These are phyloP conservation scores for Galagoides demidoff DNA, from an alignment of 2,797 vertebrate species.

Conservation along the genomic window DNA sequence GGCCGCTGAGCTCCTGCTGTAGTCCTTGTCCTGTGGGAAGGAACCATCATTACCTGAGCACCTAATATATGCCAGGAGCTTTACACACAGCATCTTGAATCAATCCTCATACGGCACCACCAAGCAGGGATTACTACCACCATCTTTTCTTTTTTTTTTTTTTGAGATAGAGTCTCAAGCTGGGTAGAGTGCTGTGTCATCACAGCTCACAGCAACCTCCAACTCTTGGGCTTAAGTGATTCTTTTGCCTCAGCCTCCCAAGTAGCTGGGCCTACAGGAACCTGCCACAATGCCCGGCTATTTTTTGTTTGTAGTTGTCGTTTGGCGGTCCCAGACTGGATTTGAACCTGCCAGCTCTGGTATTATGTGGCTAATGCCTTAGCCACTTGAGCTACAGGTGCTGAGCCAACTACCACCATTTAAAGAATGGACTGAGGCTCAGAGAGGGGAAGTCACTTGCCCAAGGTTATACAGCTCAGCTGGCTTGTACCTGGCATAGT, in stretches of 20 bases:
- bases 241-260: too few relatives aligned
- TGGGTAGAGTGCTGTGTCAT: too few relatives aligned
- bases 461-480: background rate
- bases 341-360: too few relatives aligned
- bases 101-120: background rate
- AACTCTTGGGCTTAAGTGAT: too few relatives aligned
- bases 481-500: background rate
- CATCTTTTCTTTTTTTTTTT: background rate
- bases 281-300: too few relatives aligned
- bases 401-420: background rate
- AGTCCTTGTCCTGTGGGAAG: background rate
- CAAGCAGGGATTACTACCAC: background rate
- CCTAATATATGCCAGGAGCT: background rate
- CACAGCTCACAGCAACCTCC: too few relatives aligned
- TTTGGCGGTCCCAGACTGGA: too few relatives aligned
- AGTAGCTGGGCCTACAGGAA: too few relatives aligned
- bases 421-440: background rate
- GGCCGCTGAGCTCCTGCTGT: background rate
- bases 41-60: background rate
- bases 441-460: background rate
- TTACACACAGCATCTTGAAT: background rate
- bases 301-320: too few relatives aligned
- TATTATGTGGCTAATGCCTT: too few relatives aligned
- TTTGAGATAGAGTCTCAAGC: too few relatives aligned
- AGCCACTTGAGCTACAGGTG: too few relatives aligned